A percentile compares a stretch with the other conserved stretches of the same genome.
phyloP scores from a whole-genome alignment of 2,888 invertebrate genomes.

The Ornithoptera alexandrae region DNA sequence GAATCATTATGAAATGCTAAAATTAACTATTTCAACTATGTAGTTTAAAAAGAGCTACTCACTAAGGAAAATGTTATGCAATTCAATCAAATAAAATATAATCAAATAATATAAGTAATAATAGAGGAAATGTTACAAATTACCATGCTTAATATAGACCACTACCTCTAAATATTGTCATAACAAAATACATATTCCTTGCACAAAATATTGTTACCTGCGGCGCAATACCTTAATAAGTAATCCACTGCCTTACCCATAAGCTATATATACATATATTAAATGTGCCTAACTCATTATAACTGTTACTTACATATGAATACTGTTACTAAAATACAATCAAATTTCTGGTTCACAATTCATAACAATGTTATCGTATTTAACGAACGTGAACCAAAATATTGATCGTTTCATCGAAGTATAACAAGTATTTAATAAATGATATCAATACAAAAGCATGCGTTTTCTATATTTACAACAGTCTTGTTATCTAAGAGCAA shows the following conservation, averaged over 20 bases:
- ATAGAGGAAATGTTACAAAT: slow-evolving; percentile 3
- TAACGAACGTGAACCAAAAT: not conserved
- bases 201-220: not conserved
- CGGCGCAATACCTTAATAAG: not conserved
- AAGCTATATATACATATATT: not conserved
- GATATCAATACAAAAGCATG: slow-evolving; percentile 28
- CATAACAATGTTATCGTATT: not conserved
- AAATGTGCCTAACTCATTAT: not conserved
- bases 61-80: slow-evolving; percentile 13
- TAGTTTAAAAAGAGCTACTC: slow-evolving; percentile 23
- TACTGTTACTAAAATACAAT: not conserved
- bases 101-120: slow-evolving; percentile 1
- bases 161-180: slow-evolving; percentile 21
- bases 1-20: slow-evolving; percentile 8
- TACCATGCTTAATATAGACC: slow-evolving; percentile 16
- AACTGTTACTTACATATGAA: not conserved
- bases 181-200: not conserved
- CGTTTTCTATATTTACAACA: slow-evolving; percentile 28
- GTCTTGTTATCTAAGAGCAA: slow-evolving; percentile 20
- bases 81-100: not conserved
- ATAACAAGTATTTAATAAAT: slow-evolving; percentile 1
- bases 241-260: not conserved
- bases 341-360: not conserved
- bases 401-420: not conserved
- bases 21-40: slow-evolving; percentile 6